phyloP scores from a whole-genome alignment of 2,113 vertebrate species.

The Girardinichthys multiradiatus region DNA sequence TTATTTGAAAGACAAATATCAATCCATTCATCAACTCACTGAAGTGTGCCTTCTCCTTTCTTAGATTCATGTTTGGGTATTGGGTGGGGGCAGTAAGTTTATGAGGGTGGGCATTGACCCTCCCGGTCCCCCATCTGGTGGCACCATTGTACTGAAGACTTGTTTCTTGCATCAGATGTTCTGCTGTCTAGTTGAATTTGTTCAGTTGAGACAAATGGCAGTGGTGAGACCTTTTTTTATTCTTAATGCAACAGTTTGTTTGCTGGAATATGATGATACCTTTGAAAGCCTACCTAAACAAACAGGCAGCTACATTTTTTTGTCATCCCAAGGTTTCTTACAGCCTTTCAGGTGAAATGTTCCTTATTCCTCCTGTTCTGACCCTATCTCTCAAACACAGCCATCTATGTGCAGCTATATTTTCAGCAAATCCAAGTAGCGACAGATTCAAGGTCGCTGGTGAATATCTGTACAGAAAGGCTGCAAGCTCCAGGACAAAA shows the following conservation, averaged over 20 bases:
- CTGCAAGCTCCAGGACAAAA: slow-evolving; percentile 54
- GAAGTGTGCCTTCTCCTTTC: neutral
- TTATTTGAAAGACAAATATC: no score
- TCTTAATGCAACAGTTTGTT: neutral
- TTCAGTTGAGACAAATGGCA: neutral
- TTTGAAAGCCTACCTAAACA: neutral
- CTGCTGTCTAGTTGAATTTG: neutral
- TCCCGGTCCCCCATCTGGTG: neutral
- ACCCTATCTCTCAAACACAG: slow-evolving; percentile 16
- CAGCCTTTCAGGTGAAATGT: neutral
- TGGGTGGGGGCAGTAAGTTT: neutral
- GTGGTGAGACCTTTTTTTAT: slow-evolving; percentile 9
- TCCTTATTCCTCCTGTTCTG: slow-evolving; percentile 13
- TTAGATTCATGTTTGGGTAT: neutral
- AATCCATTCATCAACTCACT: no score
- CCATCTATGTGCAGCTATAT: slow-evolving; percentile 36
- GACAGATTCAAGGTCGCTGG: slow-evolving; percentile 67
- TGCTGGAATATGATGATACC: neutral
- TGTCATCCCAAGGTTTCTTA: neutral
- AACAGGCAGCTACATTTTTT: neutral
- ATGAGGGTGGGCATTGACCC: neutral
- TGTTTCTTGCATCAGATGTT: neutral
- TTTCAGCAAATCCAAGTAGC: slow-evolving; percentile 55
- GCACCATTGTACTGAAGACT: neutral
- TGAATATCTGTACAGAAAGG: slow-evolving; percentile 56